These are phyloP conservation scores for Falcaria lacertinaria DNA, from an alignment of 2,888 invertebrate genomes.

Conservation along the genomic window DNA sequence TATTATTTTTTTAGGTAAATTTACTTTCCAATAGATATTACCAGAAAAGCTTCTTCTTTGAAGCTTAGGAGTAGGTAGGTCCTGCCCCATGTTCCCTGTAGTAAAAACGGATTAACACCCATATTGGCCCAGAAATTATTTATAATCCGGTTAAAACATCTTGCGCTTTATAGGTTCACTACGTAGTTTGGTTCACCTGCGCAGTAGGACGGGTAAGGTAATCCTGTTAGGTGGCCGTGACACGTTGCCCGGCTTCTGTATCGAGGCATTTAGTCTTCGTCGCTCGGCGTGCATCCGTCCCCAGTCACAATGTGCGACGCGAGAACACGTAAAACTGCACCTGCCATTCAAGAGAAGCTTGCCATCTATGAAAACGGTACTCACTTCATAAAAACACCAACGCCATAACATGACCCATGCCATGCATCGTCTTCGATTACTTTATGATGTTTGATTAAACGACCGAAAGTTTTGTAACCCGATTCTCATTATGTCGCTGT, in stretches of 20 bases:
- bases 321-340: constrained; percentile 63
- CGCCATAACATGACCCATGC: constrained; percentile 11
- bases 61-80: no score
- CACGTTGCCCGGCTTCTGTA: constrained; percentile 72
- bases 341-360: constrained; percentile 74
- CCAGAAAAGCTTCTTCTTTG: no score
- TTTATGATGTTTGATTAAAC: constrained; percentile 42
- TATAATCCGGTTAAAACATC: constrained; percentile 62
- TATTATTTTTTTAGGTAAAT: no score
- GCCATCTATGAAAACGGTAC: constrained; percentile 77
- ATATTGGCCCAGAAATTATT: constrained; percentile 4
- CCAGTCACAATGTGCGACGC: constrained; percentile 69
- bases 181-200: constrained; percentile 60
- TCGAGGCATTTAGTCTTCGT: constrained; percentile 54
- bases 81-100: background rate
- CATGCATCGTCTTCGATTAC: constrained; percentile 34
- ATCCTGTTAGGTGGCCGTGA: constrained; percentile 79
- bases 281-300: constrained; percentile 55
- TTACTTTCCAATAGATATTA: no score
- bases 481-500: constrained; percentile 26
- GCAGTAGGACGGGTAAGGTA: constrained; percentile 71
- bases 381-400: constrained; percentile 35
- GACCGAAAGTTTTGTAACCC: constrained; percentile 58
- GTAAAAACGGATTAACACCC: background rate
- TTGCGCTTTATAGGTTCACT: constrained; percentile 41